Percentiles rank a stretch among this genome's conserved stretches.
These are phyloP conservation scores for Bactericera cockerelli DNA, from an alignment of 1,140 invertebrate genomes.

Conservation along the genomic window DNA sequence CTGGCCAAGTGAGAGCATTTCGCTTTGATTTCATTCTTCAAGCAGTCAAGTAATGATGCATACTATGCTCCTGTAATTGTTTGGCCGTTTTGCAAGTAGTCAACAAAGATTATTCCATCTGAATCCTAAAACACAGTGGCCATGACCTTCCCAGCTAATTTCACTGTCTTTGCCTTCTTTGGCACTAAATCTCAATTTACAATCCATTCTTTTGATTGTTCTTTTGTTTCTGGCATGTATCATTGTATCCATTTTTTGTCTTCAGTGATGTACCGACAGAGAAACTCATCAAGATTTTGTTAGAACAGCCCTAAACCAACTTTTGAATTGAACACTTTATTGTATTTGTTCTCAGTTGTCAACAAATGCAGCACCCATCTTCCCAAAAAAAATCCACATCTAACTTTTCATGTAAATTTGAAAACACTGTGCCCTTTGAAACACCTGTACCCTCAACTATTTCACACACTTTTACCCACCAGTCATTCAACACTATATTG, in stretches of 20 bases:
- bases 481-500: background rate
- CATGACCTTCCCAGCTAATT: no score
- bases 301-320: conserved; percentile 10
- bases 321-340: background rate
- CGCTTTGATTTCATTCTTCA: conserved; percentile 8
- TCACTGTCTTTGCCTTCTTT: conserved; percentile 23
- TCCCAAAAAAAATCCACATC: background rate
- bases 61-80: background rate
- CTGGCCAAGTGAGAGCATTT: background rate
- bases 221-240: conserved; percentile 27
- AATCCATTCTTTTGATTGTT: conserved; percentile 22
- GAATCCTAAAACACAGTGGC: conserved; percentile 23
- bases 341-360: conserved; percentile 9
- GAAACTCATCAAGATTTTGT: conserved; percentile 14
- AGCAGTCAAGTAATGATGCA: background rate
- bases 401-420: conserved; percentile 8
- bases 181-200: conserved; percentile 1
- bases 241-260: conserved; percentile 28
- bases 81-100: background rate
- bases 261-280: conserved; percentile 23
- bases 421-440: background rate
- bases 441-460: conserved; percentile 3
- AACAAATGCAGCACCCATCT: conserved; percentile 10
- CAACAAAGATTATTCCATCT: background rate
- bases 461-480: conserved; percentile 1